These are phyloP conservation scores for Eleutherodactylus coqui DNA, from an alignment of 2,797 vertebrate species.

Conservation along the genomic window DNA sequence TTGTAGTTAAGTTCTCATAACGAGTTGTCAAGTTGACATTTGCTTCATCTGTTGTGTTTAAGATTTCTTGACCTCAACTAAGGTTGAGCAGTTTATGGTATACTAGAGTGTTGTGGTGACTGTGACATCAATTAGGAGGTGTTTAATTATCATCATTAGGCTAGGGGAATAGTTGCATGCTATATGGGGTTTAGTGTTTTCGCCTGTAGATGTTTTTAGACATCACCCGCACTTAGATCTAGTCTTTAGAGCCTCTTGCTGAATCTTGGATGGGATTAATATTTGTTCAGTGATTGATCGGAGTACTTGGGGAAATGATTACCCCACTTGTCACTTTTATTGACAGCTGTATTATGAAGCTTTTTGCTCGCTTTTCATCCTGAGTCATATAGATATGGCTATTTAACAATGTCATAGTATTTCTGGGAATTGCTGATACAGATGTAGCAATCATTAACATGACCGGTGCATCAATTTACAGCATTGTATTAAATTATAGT, in stretches of 20 bases:
- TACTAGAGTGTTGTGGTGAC: not conserved
- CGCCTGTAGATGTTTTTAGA: not conserved
- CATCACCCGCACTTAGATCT: not conserved
- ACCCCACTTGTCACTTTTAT: not conserved
- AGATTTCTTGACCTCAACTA: constrained; percentile 4
- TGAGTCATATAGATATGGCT: not conserved
- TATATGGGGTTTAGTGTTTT: not conserved
- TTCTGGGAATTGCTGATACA: not conserved
- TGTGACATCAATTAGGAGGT: not conserved
- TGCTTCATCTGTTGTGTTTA: too few relatives aligned
- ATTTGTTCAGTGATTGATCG: not conserved
- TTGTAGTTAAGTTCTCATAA: too few relatives aligned
- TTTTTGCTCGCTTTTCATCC: not conserved
- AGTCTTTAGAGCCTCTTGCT: not conserved
- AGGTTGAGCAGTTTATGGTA: not conserved
- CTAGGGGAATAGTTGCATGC: not conserved
- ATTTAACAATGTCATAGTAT: not conserved
- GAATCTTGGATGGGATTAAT: not conserved
- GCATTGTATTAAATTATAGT: too few relatives aligned
- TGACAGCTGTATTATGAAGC: not conserved
- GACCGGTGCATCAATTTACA: too few relatives aligned
- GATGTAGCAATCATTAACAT: too few relatives aligned
- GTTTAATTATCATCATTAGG: not conserved
- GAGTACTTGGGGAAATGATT: not conserved
- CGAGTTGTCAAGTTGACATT: too few relatives aligned